Evolutionary conservation across 30 jellyfish, hydroid and myxozoan species (phyloP).

Genomic region (Clytia hemisphaerica): DNA sequence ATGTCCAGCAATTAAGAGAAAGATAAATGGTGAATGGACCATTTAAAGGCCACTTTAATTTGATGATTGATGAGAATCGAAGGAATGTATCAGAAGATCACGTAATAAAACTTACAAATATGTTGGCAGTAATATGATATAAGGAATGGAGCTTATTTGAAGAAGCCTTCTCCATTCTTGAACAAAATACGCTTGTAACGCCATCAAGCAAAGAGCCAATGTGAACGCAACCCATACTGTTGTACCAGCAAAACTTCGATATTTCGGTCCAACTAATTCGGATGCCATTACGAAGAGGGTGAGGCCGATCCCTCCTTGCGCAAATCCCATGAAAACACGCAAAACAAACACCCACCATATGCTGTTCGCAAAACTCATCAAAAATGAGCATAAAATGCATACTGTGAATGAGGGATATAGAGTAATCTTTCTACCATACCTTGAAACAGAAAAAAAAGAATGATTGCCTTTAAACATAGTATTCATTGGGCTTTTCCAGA

Average conservation of each 20-base stretch:
- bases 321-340: slow-evolving; percentile 69
- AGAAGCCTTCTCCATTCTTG: slow-evolving; percentile 79
- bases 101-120: slow-evolving; percentile 89
- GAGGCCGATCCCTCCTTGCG: slow-evolving; percentile 89
- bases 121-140: slow-evolving; percentile 39
- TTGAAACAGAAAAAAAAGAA: too few relatives aligned
- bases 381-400: slow-evolving; percentile 53
- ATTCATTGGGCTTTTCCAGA: too few relatives aligned
- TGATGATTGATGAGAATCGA: too few relatives aligned
- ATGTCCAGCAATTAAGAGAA: too few relatives aligned
- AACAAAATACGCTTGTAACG: slow-evolving; percentile 78
- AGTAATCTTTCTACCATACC: slow-evolving; percentile 79
- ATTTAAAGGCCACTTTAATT: too few relatives aligned
- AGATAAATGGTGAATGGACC: too few relatives aligned
- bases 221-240: slow-evolving; percentile 79
- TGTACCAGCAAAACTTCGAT: slow-evolving; percentile 79
- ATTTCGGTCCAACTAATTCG: slow-evolving; percentile 83
- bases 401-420: slow-evolving; percentile 66
- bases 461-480: too few relatives aligned
- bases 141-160: slow-evolving; percentile 67
- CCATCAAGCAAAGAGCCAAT: slow-evolving; percentile 63
- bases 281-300: slow-evolving; percentile 85
- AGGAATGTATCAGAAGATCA: too few relatives aligned
- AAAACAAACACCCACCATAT: slow-evolving; percentile 68
- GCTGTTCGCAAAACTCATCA: slow-evolving; percentile 43